Percentiles rank a stretch among this genome's conserved stretches.
Evolutionary conservation across 2,888 invertebrate genomes (phyloP).

Genomic region (Acronicta psi): DNA sequence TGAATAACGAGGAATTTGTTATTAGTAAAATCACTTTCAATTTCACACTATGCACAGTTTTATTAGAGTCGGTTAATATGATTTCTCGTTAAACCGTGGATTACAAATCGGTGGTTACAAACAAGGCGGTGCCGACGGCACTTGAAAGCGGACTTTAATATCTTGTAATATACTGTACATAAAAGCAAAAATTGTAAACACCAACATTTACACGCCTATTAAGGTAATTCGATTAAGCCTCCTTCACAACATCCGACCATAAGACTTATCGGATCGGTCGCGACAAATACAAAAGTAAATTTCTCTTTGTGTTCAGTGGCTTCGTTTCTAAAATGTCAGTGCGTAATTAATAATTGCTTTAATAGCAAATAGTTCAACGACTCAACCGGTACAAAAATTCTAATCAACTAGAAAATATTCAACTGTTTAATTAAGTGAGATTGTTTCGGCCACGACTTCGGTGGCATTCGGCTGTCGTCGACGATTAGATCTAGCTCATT

Average conservation of each 20-base stretch:
- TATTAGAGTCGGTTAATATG: constrained; percentile 18
- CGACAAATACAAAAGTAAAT: neutral
- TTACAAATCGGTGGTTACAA: constrained; percentile 51
- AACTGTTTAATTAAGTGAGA: constrained; percentile 53
- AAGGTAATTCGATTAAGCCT: constrained; percentile 68
- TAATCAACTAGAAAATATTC: constrained; percentile 42
- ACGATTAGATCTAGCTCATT: constrained; percentile 64
- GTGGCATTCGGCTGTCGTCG: constrained; percentile 67
- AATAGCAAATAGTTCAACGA: constrained; percentile 38
- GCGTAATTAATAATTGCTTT: constrained; percentile 27
- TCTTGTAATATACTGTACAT: constrained; percentile 53
- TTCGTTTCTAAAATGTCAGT: constrained; percentile 19
- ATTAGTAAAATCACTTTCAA: neutral
- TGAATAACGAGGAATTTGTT: no score
- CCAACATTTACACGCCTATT: constrained; percentile 71
- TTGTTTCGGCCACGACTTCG: constrained; percentile 58
- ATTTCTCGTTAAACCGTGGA: constrained; percentile 39
- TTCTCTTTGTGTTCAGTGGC: neutral
- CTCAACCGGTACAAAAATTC: constrained; percentile 38
- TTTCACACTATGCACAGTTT: constrained; percentile 4
- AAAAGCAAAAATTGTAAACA: constrained; percentile 72
- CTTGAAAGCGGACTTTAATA: constrained; percentile 50
- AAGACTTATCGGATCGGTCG: constrained; percentile 24
- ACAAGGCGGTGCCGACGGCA: constrained; percentile 49
- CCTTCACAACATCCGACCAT: constrained; percentile 35